Evolutionary conservation across 2,113 vertebrate genomes (phyloP).

Genomic region (Amazona guildingii): DNA sequence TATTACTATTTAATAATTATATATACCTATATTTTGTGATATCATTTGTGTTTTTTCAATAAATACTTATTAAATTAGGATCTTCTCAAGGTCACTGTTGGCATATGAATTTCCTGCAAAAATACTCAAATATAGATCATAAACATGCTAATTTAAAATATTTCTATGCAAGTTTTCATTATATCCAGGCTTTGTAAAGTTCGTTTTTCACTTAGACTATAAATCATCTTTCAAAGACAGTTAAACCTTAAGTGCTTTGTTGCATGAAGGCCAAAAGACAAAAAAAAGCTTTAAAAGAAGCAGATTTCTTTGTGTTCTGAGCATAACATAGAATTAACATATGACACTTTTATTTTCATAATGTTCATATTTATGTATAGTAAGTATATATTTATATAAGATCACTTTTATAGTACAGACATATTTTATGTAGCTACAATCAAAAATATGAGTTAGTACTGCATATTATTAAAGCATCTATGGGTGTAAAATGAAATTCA

Average conservation of each 20-base stretch:
- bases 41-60: not conserved
- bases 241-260: not conserved
- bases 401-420: not conserved
- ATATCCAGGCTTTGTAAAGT: not conserved
- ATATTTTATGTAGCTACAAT: not conserved
- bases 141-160: not conserved
- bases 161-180: not conserved
- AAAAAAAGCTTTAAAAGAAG: not conserved
- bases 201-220: not conserved
- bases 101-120: not conserved
- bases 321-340: not conserved
- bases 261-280: not conserved
- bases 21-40: not conserved
- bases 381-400: not conserved
- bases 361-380: not conserved
- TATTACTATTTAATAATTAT: not conserved
- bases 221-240: not conserved
- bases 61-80: not conserved
- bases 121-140: not conserved
- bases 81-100: not conserved
- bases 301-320: not conserved
- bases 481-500: not conserved
- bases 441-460: not conserved
- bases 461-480: not conserved
- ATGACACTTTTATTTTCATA: not conserved